Evolutionary conservation across 2,888 invertebrate species (phyloP).

Genomic region (Nomada flava): DNA sequence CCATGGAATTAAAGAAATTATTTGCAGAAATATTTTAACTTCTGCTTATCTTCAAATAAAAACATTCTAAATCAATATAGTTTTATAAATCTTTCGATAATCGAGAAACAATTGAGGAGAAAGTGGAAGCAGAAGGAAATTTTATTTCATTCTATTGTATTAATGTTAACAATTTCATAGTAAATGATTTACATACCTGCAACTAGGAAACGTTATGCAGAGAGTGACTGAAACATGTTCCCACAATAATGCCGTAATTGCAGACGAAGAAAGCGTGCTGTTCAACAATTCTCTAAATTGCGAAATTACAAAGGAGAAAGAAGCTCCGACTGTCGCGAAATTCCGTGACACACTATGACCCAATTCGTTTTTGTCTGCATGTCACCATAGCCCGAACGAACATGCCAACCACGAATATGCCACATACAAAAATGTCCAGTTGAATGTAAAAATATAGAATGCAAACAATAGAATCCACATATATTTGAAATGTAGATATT

Average conservation of each 20-base stretch:
- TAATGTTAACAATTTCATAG: too few relatives aligned
- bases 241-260: slow-evolving; percentile 7
- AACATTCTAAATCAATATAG: too few relatives aligned
- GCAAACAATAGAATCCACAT: too few relatives aligned
- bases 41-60: too few relatives aligned
- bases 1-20: too few relatives aligned
- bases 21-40: too few relatives aligned
- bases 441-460: slow-evolving; percentile 11
- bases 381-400: slow-evolving; percentile 53
- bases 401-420: slow-evolving; percentile 44
- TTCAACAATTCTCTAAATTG: slow-evolving; percentile 29
- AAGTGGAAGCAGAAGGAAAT: too few relatives aligned
- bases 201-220: too few relatives aligned
- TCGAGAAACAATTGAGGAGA: too few relatives aligned
- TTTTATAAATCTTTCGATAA: too few relatives aligned
- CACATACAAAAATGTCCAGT: slow-evolving; percentile 18
- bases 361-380: slow-evolving; percentile 60
- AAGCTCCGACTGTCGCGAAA: slow-evolving; percentile 13
- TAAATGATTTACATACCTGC: too few relatives aligned
- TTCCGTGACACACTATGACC: slow-evolving; percentile 55
- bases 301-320: slow-evolving; percentile 33
- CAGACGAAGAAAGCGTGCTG: background rate
- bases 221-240: background rate
- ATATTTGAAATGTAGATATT: background rate
- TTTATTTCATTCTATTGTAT: too few relatives aligned